phyloP scores from a whole-genome alignment of 2,888 invertebrate genomes.

The Euplagia quadripunctaria region DNA sequence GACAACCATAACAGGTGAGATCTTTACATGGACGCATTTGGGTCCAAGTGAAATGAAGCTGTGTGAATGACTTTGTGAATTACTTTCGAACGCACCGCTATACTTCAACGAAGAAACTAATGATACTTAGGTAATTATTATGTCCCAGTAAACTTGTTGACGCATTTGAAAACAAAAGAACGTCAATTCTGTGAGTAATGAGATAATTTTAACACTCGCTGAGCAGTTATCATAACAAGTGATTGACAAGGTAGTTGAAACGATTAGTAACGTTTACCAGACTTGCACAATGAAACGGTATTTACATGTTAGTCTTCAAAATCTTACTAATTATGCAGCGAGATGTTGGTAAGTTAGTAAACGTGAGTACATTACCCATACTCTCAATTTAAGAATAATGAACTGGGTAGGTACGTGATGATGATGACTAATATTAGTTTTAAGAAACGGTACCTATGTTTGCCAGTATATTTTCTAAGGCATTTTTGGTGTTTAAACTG shows the following conservation, averaged over 20 bases:
- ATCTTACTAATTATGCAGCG: constrained; percentile 9
- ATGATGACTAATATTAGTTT: too few relatives aligned
- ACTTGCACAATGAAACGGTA: constrained; percentile 29
- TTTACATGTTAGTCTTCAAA: constrained; percentile 23
- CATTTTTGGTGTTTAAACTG: neutral
- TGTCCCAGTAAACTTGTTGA: constrained; percentile 17
- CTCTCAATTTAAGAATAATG: neutral
- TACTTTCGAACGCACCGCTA: neutral
- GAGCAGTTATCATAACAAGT: constrained; percentile 57
- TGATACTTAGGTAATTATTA: neutral
- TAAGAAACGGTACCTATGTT: too few relatives aligned
- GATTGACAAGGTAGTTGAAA: constrained; percentile 51
- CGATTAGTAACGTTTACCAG: constrained; percentile 52
- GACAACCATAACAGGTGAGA: too few relatives aligned
- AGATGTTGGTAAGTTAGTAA: neutral
- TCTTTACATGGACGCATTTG: neutral
- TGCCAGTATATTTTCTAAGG: neutral
- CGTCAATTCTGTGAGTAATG: constrained; percentile 22
- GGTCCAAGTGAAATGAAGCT: neutral
- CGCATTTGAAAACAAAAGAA: constrained; percentile 39
- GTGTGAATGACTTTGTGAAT: neutral
- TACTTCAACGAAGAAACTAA: neutral
- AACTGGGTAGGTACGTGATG: too few relatives aligned
- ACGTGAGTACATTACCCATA: constrained; percentile 1
- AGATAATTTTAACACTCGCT: constrained; percentile 38